A percentile compares a stretch with the other conserved stretches of the same genome.
These are phyloP conservation scores for Magallana ariakensis DNA, from an alignment of 1,140 invertebrate genomes.

Conservation along the genomic window DNA sequence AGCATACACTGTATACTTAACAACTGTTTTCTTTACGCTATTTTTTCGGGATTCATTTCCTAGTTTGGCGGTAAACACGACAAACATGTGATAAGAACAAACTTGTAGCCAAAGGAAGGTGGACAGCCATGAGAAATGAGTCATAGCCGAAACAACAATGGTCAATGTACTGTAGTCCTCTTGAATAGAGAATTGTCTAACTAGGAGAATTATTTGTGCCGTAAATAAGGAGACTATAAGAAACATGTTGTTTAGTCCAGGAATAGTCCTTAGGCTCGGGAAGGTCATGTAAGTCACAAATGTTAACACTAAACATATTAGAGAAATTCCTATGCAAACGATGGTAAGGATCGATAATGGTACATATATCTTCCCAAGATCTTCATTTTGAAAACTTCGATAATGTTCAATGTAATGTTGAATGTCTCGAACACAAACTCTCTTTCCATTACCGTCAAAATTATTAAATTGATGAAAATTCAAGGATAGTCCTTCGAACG, in stretches of 20 bases:
- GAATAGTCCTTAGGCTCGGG: not conserved
- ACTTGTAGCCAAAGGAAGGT: slow-evolving; percentile 1
- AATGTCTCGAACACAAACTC: not conserved
- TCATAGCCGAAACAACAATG: not conserved
- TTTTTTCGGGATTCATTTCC: not conserved
- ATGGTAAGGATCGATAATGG: not conserved
- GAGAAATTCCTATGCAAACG: not conserved
- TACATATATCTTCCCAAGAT: not conserved
- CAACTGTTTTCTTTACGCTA: not conserved
- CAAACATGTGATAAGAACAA: not conserved
- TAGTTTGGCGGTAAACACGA: not conserved
- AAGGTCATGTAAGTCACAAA: not conserved
- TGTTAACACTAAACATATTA: not conserved
- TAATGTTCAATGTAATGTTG: not conserved
- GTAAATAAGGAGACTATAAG: not conserved
- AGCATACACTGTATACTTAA: not conserved
- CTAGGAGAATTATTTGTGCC: not conserved
- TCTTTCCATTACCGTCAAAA: not conserved
- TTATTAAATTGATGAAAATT: not conserved
- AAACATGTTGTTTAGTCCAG: slow-evolving; percentile 6
- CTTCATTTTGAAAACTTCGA: not conserved
- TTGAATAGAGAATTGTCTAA: not conserved
- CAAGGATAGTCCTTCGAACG: not conserved
- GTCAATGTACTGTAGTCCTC: not conserved
- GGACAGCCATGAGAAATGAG: not conserved